These are phyloP conservation scores for Aplysia californica DNA, from an alignment of 1,140 invertebrate species.

Conservation along the genomic window DNA sequence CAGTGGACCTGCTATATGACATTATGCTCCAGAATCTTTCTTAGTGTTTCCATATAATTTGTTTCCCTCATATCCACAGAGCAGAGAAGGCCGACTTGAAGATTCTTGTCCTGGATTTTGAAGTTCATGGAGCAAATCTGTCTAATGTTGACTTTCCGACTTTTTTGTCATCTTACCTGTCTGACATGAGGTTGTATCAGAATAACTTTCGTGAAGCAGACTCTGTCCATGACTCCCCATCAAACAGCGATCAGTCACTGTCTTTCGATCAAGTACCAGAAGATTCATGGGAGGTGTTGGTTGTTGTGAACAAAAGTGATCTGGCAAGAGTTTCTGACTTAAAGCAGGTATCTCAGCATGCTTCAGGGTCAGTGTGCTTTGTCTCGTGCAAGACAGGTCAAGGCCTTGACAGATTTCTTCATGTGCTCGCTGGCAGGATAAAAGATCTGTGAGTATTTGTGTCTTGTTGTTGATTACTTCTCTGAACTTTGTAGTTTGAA, in stretches of 20 bases:
- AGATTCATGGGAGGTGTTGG: no score
- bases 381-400: constrained; percentile 21
- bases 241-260: no score
- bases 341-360: no score
- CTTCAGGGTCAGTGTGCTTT: background rate
- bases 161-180: no score
- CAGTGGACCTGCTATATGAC: background rate
- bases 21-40: background rate
- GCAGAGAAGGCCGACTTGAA: constrained; percentile 6
- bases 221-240: no score
- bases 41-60: background rate
- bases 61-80: background rate
- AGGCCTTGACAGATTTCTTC: constrained; percentile 16
- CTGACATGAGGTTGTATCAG: no score
- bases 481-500: no score
- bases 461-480: background rate
- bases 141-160: no score
- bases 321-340: background rate
- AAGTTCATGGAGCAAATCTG: background rate
- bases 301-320: constrained; percentile 25
- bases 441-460: constrained; percentile 18
- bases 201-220: no score
- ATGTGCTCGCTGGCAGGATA: constrained; percentile 2
- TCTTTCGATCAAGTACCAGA: no score
- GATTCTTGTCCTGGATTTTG: constrained; percentile 7